Conservation (phyloP, 2,113 vertebrate genomes). For the Clarias macrocephalus region DNA sequence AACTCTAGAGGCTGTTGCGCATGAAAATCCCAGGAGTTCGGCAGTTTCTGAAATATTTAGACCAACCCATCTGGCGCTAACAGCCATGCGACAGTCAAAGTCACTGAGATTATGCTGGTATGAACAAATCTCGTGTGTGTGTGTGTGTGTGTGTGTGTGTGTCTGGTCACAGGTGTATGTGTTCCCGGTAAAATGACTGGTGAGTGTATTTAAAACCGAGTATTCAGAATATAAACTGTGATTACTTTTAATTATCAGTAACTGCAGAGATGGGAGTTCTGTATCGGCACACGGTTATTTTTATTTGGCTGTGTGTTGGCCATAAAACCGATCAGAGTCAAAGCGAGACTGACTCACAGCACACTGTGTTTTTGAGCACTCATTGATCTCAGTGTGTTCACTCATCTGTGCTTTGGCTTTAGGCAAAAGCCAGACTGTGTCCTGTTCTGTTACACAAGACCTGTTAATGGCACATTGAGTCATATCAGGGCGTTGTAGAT, state of each 20-base stretch:
- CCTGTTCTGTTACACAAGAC: not conserved
- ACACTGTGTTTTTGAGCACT: constrained; percentile 18
- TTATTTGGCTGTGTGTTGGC: not conserved
- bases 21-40: not conserved
- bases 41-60: not conserved
- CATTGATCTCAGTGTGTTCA: not conserved
- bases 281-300: not conserved
- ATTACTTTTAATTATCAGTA: not conserved
- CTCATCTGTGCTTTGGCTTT: constrained; percentile 16
- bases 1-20: not conserved
- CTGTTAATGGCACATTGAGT: not conserved
- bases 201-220: not conserved
- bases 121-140: not conserved
- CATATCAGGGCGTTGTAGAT: not conserved
- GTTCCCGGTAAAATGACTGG: not conserved
- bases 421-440: constrained; percentile 4
- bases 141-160: too few relatives aligned
- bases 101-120: not conserved
- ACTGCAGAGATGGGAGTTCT: not conserved
- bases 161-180: not conserved
- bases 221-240: not conserved
- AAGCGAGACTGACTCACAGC: constrained; percentile 3
- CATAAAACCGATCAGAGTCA: not conserved
- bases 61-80: not conserved
- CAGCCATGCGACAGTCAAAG: not conserved